Percentiles rank a stretch among this genome's conserved stretches.
phyloP scores from a whole-genome alignment of 2,113 vertebrate genomes.

The Micronycteris hirsuta region DNA sequence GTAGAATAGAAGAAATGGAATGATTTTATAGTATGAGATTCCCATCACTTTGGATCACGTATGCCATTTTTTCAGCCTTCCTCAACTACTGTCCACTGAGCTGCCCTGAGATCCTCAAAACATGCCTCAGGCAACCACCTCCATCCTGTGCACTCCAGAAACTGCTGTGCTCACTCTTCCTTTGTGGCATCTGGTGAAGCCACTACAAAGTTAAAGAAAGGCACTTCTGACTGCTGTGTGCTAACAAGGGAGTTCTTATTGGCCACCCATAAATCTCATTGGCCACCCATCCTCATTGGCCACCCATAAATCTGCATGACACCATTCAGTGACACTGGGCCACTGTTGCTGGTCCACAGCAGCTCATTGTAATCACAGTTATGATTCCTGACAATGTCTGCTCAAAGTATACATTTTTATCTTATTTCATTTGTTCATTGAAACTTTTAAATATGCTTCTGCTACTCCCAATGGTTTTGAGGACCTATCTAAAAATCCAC shows the following conservation, averaged over 20 bases:
- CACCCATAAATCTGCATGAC: too few relatives aligned
- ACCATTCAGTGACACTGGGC: not conserved
- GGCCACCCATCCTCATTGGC: not conserved
- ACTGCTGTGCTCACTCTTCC: not conserved
- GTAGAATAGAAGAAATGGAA: not conserved
- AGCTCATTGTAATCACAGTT: not conserved
- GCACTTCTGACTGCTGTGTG: not conserved
- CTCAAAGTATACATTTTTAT: not conserved
- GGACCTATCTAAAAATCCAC: not conserved
- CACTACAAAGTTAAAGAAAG: not conserved
- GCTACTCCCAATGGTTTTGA: not conserved
- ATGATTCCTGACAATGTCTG: not conserved
- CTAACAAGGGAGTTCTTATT: not conserved
- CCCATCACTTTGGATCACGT: not conserved
- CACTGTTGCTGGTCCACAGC: not conserved
- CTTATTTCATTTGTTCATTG: not conserved
- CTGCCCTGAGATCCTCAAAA: not conserved
- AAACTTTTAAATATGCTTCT: not conserved
- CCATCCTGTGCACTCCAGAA: not conserved
- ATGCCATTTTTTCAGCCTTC: not conserved
- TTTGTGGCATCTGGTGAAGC: not conserved
- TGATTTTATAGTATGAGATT: not conserved
- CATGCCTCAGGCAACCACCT: not conserved
- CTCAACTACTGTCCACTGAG: not conserved
- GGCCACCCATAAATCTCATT: too few relatives aligned